Evolutionary conservation across 2,888 invertebrate genomes (phyloP), one percentile per base, ranked within the genome.

Genomic region (Mythimna pallens): DNA sequence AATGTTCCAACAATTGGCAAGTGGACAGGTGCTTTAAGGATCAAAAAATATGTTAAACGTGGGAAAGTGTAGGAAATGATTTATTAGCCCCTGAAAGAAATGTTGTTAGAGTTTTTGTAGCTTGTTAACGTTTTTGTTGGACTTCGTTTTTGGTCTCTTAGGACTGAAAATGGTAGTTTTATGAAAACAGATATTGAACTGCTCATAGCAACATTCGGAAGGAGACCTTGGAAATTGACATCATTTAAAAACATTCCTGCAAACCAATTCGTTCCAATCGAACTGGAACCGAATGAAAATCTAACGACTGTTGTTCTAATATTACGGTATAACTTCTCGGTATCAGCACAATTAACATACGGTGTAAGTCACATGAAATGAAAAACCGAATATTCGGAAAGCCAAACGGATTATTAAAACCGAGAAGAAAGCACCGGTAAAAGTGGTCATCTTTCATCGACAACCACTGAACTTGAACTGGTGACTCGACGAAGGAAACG

Each of bases 391-490:
- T 47, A 22, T 30, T 50, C 61, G 80, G 61, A 71, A 78, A 67
- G 58, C 30, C 55, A 14, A 63, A 62, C 59, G 30, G 10, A 52
- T 68, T 50, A 69, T 65, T 61, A 43, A 36, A 65, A 65, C 65
- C 58, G 43, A 36, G 71, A 83, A 77, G 80, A 87, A 80, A 86
- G 76, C 63, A 77, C 76, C 88, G 92, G 92, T 92, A 93, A 93
- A 91, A 93, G 92, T 93, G 89, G 86, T 83, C 88, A 89, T 89
- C 89, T 86, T 86, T 86, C 85, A 67, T 84, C 62, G 58, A 43
- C 71, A 73, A 43, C 70, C 65, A 82, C 62, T 86, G 85, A 88
- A 88, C 86, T 88, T 89, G 89, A 89, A 87, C 87, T 80, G 85
- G 73, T 81, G 81, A 78, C 73, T 82, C 54, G 68, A 59, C 70